Base-by-base conservation (phyloP, 2,797 vertebrate genomes). In the Ciconia nigra region DNA sequence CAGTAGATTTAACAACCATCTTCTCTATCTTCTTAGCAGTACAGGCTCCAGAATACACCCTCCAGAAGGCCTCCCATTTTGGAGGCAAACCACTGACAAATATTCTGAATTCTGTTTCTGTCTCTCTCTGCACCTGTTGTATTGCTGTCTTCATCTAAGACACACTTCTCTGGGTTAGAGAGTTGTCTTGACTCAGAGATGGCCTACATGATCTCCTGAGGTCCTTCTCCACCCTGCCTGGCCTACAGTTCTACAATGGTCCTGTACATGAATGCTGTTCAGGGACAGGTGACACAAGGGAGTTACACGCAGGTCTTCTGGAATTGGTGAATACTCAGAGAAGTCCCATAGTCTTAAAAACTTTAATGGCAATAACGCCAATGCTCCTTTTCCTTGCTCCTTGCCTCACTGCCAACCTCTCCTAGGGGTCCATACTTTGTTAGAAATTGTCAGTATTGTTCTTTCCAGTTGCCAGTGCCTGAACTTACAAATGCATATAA, bases 181-280 rank as follows among this genome's bases (percentile, higher is more conserved):
- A 52, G 20, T 29, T 57, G 21, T 29, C 77, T 78, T 52, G 15
- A 57, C 11, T 86, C 3, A 52, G 17, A 80, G 12, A 44, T 3
- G 3, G 13, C 28, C 13, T 9, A 47, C 5, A 3, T 0, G 0
- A 72, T 37, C n/a, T 62, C 24, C 26, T 31, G 12, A 78, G 28
- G 37, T 78, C 22, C 14, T 71, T 46, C 14, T 51, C 41, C 29
- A 39, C 13, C 10, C 39, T 63, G 24, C 16, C 29, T 20, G 71
- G 42, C 4, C 6, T 78, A 33, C 26, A 46, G 13, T 87, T n/a
- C 26, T 71, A 46, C 15, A 20, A 3, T 8, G 5, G 5, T 57
- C 14, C 20, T 57, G 7, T 33, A 69, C 9, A 22, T 11, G 49
- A n/a, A 12, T 8, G 2, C 7, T 86, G 7, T 39, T 44, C 51